These are phyloP conservation scores for Promerops cafer DNA, from an alignment of 2,113 vertebrate species.

Conservation along the genomic window DNA sequence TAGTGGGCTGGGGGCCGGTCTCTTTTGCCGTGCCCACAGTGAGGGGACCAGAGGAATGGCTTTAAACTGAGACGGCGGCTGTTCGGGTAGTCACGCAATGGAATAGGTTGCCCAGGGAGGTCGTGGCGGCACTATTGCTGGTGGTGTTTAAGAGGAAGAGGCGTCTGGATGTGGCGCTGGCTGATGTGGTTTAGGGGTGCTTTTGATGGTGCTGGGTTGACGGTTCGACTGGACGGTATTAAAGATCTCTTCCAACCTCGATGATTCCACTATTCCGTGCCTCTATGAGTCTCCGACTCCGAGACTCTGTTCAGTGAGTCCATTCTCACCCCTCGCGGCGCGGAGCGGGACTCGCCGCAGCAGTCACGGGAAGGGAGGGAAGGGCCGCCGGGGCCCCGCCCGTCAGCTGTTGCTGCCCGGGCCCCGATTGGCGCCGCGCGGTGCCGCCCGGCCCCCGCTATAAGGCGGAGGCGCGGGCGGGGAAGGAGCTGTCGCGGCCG, in stretches of 20 bases:
- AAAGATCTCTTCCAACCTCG: background rate
- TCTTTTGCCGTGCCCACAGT: background rate
- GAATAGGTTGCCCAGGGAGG: background rate
- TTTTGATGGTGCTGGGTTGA: background rate
- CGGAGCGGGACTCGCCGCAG: background rate
- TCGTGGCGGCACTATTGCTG: no score
- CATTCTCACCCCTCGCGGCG: no score
- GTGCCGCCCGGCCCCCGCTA: background rate
- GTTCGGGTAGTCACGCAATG: background rate
- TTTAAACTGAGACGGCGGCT: background rate
- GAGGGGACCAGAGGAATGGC: background rate
- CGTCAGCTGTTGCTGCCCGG: background rate
- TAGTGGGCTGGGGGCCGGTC: background rate
- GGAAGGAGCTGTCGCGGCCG: background rate
- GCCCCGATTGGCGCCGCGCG: background rate
- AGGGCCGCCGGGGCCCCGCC: background rate
- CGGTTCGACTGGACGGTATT: background rate
- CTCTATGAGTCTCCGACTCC: background rate
- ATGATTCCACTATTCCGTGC: background rate
- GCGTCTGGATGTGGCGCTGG: background rate
- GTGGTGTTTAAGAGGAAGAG: background rate
- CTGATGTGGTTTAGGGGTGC: background rate
- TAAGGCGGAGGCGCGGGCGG: background rate
- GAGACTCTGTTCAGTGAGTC: accelerated
- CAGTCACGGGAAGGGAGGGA: background rate